Conservation (phyloP, 1,140 invertebrate species). For the Uloborus diversus region DNA sequence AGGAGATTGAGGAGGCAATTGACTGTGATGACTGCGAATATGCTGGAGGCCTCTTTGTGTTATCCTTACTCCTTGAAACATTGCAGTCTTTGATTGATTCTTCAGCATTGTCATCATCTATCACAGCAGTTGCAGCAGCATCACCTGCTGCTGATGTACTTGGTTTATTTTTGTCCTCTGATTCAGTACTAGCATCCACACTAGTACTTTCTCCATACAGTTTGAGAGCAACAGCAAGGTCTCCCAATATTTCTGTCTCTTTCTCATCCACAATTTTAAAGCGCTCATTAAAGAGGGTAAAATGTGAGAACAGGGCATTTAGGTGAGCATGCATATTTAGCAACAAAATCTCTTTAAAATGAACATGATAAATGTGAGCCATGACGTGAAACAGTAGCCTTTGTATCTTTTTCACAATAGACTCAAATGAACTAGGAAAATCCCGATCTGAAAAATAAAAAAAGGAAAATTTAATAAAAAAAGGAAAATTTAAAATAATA, state of each 20-base stretch:
- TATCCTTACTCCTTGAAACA: constrained; percentile 43
- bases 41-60: constrained; percentile 49
- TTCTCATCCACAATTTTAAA: constrained; percentile 94
- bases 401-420: constrained; percentile 94
- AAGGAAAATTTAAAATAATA: neutral
- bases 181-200: constrained; percentile 21
- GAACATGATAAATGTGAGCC: constrained; percentile 97
- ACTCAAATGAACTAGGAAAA: constrained; percentile 94
- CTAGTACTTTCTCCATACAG: constrained; percentile 51
- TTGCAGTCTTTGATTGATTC: constrained; percentile 47
- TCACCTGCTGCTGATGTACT: constrained; percentile 1
- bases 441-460: constrained; percentile 78
- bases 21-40: constrained; percentile 49
- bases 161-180: constrained; percentile 35
- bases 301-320: constrained; percentile 95
- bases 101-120: constrained; percentile 49
- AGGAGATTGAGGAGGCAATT: constrained; percentile 52
- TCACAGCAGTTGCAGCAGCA: constrained; percentile 49
- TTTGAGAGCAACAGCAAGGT: constrained; percentile 63
- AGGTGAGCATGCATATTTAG: constrained; percentile 92
- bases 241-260: constrained; percentile 93
- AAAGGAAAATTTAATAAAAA: constrained; percentile 35
- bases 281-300: constrained; percentile 83
- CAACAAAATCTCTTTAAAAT: constrained; percentile 93
- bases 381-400: constrained; percentile 96